Percentiles rank a stretch among this genome's conserved stretches.
Evolutionary conservation across 2,888 invertebrate genomes (phyloP).

Genomic region (Drosophila eohydei): DNA sequence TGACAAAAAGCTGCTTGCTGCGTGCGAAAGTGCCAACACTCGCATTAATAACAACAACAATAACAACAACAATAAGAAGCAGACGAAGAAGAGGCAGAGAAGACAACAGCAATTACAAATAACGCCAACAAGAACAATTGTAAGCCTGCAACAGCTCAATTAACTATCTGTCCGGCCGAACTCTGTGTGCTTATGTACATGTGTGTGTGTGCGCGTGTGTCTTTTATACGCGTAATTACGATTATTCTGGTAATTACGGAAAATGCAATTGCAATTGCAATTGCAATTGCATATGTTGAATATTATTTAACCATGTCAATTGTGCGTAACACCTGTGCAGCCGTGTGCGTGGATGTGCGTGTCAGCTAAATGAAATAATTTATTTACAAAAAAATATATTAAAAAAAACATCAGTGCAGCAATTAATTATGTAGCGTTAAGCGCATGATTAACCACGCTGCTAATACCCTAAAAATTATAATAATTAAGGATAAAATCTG

Average conservation of each 20-base stretch:
- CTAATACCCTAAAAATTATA: conserved; percentile 6
- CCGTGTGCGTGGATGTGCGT: conserved; percentile 23
- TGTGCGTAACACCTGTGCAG: conserved; percentile 21
- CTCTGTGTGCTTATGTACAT: conserved; percentile 8
- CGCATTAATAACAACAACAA: conserved; percentile 73
- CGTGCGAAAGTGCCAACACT: conserved; percentile 77
- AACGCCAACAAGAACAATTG: conserved; percentile 69
- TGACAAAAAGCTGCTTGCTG: conserved; percentile 34
- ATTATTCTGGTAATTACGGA: conserved; percentile 73
- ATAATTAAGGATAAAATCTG: background rate
- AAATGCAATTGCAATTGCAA: conserved; percentile 47
- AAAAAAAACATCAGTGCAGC: conserved; percentile 8
- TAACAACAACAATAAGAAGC: conserved; percentile 16
- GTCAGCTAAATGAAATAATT: conserved; percentile 31
- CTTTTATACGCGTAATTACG: conserved; percentile 60
- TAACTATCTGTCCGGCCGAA: conserved; percentile 62
- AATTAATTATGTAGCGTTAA: conserved; percentile 37
- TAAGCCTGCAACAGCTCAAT: conserved; percentile 74
- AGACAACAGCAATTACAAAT: conserved; percentile 59
- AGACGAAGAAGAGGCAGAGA: background rate
- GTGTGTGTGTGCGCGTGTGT: conserved; percentile 6
- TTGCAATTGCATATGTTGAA: conserved; percentile 55
- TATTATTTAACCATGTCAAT: conserved; percentile 61
- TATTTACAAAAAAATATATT: conserved; percentile 11
- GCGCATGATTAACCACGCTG: background rate